These are phyloP conservation scores for Ceyx melanurus DNA, from an alignment of 2,113 vertebrate species.

Conservation along the genomic window DNA sequence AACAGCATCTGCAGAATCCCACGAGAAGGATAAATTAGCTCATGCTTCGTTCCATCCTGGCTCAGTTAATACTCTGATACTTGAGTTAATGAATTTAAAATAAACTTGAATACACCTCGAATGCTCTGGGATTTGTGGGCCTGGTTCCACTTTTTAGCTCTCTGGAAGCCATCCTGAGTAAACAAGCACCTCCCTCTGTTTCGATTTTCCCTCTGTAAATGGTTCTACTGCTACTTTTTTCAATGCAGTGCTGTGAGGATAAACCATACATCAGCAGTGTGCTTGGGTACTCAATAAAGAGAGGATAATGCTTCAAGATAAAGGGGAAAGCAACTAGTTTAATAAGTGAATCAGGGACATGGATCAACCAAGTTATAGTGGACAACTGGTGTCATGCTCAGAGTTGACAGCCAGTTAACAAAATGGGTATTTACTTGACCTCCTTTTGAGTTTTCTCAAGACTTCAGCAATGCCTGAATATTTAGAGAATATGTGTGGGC, in stretches of 20 bases:
- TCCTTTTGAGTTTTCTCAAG: background rate
- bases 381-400: background rate
- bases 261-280: fast-evolving
- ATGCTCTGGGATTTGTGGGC: background rate
- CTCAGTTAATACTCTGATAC: slow-evolving; percentile 8
- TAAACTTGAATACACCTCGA: background rate
- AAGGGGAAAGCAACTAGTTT: background rate
- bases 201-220: background rate
- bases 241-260: background rate
- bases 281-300: background rate
- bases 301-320: background rate
- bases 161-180: background rate
- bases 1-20: slow-evolving; percentile 37
- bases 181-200: background rate
- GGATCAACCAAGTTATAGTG: background rate
- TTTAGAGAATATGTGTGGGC: background rate
- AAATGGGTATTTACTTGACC: background rate
- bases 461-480: background rate
- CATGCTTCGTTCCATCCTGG: background rate
- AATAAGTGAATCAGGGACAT: background rate
- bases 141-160: background rate
- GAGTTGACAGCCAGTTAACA: background rate
- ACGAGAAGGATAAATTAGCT: slow-evolving; percentile 39
- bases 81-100: slow-evolving; percentile 46
- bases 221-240: background rate